Conservation (phyloP, 2,888 invertebrate genomes). For the Nesidiocoris tenuis region DNA sequence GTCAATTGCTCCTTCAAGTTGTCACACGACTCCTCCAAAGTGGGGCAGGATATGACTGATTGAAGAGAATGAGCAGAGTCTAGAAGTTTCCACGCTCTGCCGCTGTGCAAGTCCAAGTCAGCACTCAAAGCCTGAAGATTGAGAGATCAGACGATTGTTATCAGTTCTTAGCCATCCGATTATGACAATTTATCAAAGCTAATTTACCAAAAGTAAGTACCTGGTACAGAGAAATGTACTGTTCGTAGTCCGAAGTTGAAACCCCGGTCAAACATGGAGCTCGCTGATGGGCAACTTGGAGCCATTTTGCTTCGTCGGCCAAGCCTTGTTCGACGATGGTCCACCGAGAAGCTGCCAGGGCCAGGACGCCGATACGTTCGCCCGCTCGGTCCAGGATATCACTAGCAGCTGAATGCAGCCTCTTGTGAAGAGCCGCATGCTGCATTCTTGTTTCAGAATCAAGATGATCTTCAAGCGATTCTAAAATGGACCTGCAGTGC, state of each 20-base stretch:
- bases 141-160: too few species aligned
- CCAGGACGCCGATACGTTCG: constrained; percentile 77
- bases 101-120: constrained; percentile 78
- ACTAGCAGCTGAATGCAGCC: constrained; percentile 73
- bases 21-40: constrained; percentile 71
- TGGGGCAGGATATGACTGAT: constrained; percentile 71
- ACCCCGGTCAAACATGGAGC: constrained; percentile 78
- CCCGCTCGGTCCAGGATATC: constrained; percentile 78
- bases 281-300: constrained; percentile 78
- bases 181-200: neutral
- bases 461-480: constrained; percentile 79
- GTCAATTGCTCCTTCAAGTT: constrained; percentile 70
- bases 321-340: constrained; percentile 76
- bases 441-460: constrained; percentile 75
- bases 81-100: constrained; percentile 71
- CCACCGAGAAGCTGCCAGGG: constrained; percentile 82
- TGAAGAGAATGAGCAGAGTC: constrained; percentile 72
- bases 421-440: constrained; percentile 71
- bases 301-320: constrained; percentile 79
- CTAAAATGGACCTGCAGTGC: constrained; percentile 81
- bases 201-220: constrained; percentile 50
- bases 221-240: constrained; percentile 77
- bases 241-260: constrained; percentile 79
- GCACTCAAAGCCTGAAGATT: constrained; percentile 65
- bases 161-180: too few species aligned